These are phyloP conservation scores for Rhombomys opimus DNA, from an alignment of 2,113 vertebrate species.

Conservation along the genomic window DNA sequence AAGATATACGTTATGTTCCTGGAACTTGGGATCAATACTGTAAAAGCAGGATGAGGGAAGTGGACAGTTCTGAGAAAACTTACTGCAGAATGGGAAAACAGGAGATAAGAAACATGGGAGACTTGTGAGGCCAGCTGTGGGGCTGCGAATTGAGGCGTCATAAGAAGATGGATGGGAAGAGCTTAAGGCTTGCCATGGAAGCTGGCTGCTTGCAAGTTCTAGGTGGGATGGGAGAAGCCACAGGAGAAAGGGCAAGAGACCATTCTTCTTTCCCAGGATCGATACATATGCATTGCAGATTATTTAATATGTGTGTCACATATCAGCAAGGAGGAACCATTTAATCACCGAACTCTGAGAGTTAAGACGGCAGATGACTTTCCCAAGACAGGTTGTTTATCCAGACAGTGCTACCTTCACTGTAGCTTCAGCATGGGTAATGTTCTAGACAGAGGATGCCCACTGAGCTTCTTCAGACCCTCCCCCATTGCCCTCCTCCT, in stretches of 20 bases:
- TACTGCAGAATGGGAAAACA: not conserved
- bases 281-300: not conserved
- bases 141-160: not conserved
- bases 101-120: not conserved
- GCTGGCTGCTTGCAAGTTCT: not conserved
- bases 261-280: not conserved
- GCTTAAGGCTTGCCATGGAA: not conserved
- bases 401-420: not conserved
- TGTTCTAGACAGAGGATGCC: not conserved
- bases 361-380: not conserved
- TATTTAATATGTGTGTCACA: not conserved
- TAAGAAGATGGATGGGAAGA: not conserved
- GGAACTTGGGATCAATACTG: not conserved
- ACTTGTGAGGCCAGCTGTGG: not conserved
- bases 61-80: not conserved
- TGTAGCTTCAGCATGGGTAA: not conserved
- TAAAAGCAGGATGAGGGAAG: not conserved
- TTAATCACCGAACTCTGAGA: not conserved
- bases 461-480: not conserved
- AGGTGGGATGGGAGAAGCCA: not conserved
- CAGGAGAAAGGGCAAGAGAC: not conserved
- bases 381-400: not conserved
- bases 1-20: not conserved
- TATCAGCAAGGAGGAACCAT: not conserved
- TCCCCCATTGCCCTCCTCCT: not conserved